phyloP scores from a whole-genome alignment of 2,888 invertebrate genomes.

The Hirtodrosophila confusa region DNA sequence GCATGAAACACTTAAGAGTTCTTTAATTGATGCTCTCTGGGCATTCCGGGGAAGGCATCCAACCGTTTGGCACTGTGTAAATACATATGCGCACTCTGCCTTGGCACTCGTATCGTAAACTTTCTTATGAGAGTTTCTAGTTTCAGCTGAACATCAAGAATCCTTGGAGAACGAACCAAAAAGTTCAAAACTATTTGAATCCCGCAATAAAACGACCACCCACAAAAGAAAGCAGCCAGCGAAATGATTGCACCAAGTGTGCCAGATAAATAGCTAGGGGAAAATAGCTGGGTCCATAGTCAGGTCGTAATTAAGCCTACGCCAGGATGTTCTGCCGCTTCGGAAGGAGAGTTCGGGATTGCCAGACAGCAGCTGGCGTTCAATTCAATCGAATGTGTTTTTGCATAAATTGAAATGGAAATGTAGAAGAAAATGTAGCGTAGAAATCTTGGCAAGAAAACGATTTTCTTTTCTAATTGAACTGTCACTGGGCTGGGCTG shows the following conservation, averaged over 20 bases:
- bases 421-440: neutral
- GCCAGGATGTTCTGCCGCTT: neutral
- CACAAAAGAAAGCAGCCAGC: neutral
- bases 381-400: conserved; percentile 35
- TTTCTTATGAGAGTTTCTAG: conserved; percentile 76
- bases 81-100: conserved; percentile 57
- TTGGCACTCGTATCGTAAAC: conserved; percentile 62
- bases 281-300: conserved; percentile 1
- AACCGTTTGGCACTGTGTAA: conserved; percentile 57
- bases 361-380: conserved; percentile 38
- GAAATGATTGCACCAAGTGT: conserved; percentile 43
- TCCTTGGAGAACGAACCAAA: conserved; percentile 57
- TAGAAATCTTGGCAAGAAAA: conserved; percentile 13
- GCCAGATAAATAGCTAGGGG: conserved; percentile 27
- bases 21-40: conserved; percentile 48
- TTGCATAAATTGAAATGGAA: conserved; percentile 39
- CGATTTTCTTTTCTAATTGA: conserved; percentile 65
- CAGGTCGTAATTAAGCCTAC: conserved; percentile 28
- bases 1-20: conserved; percentile 46
- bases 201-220: conserved; percentile 50
- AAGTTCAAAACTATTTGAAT: conserved; percentile 71
- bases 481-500: conserved; percentile 31
- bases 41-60: neutral
- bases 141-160: conserved; percentile 66
- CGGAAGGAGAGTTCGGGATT: neutral